phyloP scores from a whole-genome alignment of 2,888 invertebrate genomes.

The Pyralis farinalis region DNA sequence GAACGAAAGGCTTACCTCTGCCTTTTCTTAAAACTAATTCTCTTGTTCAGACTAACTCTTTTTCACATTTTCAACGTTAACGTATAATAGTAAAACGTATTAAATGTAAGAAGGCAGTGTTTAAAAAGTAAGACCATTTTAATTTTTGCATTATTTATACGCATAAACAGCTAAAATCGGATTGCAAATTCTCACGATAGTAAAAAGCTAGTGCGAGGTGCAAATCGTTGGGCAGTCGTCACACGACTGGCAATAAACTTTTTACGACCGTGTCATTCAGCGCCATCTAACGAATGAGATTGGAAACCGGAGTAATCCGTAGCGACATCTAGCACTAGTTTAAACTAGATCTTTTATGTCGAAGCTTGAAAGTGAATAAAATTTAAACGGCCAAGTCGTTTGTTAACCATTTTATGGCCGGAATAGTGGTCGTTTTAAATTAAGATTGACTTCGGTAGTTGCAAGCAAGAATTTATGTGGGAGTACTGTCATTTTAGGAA shows the following conservation, averaged over 20 bases:
- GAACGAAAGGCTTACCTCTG: too few relatives aligned
- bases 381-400: constrained; percentile 45
- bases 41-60: too few relatives aligned
- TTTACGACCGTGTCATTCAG: constrained; percentile 58
- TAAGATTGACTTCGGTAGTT: constrained; percentile 5
- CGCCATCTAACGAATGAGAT: constrained; percentile 67
- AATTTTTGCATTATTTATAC: too few relatives aligned
- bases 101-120: too few relatives aligned
- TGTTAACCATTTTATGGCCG: constrained; percentile 8
- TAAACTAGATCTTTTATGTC: constrained; percentile 62
- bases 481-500: too few relatives aligned
- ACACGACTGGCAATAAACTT: constrained; percentile 49
- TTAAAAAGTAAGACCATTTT: too few relatives aligned
- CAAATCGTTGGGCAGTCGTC: constrained; percentile 27
- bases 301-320: constrained; percentile 49
- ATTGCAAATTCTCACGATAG: too few relatives aligned
- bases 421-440: constrained; percentile 8
- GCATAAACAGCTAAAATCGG: too few relatives aligned
- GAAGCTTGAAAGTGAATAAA: constrained; percentile 57
- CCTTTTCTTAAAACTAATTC: too few relatives aligned
- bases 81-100: too few relatives aligned
- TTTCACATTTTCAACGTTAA: too few relatives aligned
- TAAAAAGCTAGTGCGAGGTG: constrained; percentile 20
- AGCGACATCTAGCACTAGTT: constrained; percentile 34
- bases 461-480: not conserved